phyloP scores from a whole-genome alignment of 2,888 invertebrate genomes.

The Pediacus dermestoides region DNA sequence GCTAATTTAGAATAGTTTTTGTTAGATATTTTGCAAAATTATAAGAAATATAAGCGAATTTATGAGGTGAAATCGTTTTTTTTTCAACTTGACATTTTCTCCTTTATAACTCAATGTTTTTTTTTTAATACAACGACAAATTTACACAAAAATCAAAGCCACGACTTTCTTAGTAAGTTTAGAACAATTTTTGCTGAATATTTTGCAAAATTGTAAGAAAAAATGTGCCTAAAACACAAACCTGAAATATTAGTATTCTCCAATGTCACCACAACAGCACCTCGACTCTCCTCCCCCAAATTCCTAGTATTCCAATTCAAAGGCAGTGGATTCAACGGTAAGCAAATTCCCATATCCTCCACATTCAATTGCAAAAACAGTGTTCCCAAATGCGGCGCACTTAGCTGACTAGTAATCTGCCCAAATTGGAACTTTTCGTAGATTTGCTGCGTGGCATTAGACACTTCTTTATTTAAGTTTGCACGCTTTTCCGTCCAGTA shows the following conservation, averaged over 20 bases:
- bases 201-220: too few species aligned
- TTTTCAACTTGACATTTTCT: too few species aligned
- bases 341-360: conserved; percentile 93
- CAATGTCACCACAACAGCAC: conserved; percentile 92
- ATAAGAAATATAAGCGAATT: too few species aligned
- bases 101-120: too few species aligned
- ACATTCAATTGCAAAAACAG: conserved; percentile 91
- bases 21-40: too few species aligned
- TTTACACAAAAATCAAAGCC: too few species aligned
- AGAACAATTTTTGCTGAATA: too few species aligned
- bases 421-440: conserved; percentile 76
- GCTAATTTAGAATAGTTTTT: too few species aligned
- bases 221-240: conserved; percentile 24
- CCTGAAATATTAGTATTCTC: conserved; percentile 90
- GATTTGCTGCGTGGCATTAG: conserved; percentile 65
- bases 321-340: conserved; percentile 83
- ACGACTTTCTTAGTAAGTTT: too few species aligned
- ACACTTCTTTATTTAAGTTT: conserved; percentile 83
- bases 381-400: conserved; percentile 78
- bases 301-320: conserved; percentile 65
- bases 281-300: conserved; percentile 75
- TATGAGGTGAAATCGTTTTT: too few species aligned
- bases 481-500: conserved; percentile 98
- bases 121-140: too few species aligned
- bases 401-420: conserved; percentile 71